Conservation (phyloP, 1,140 invertebrate species). For the Dinoponera quadriceps region DNA sequence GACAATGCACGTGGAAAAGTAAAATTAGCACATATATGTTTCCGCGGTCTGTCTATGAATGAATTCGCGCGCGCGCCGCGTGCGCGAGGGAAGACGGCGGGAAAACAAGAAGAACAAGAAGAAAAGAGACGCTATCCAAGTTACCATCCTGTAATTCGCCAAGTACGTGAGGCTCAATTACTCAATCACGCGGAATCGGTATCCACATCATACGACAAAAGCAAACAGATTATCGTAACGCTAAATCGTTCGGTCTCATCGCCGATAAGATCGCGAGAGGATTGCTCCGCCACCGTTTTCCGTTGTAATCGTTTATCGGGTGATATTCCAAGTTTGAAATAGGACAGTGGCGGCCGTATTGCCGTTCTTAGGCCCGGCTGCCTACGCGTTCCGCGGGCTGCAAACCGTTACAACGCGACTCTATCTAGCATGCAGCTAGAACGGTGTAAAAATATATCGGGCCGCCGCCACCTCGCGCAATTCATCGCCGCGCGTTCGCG, state of each 20-base stretch:
- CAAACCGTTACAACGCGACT: conserved; percentile 66
- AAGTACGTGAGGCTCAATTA: too few species aligned
- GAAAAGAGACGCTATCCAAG: too few species aligned
- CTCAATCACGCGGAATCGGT: too few species aligned
- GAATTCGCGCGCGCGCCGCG: background rate
- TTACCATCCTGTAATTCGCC: too few species aligned
- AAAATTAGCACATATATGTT: conserved; percentile 10
- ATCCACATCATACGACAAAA: too few species aligned
- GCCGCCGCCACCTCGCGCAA: conserved; percentile 29
- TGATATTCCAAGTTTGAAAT: conserved; percentile 41
- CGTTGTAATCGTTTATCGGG: conserved; percentile 2
- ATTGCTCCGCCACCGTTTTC: background rate
- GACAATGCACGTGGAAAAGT: background rate
- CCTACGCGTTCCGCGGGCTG: conserved; percentile 56
- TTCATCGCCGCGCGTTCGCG: conserved; percentile 21
- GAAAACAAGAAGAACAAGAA: background rate
- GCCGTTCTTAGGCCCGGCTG: conserved; percentile 63
- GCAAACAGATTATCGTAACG: background rate
- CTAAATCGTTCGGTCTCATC: background rate
- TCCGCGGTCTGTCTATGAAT: conserved; percentile 20
- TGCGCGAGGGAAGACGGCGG: background rate
- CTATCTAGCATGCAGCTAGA: conserved; percentile 58
- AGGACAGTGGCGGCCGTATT: conserved; percentile 28
- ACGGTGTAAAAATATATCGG: conserved; percentile 68
- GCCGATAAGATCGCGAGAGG: conserved; percentile 1